These are phyloP conservation scores for Ovis aries DNA, from an alignment of 2,113 vertebrate genomes.

Conservation along the genomic window DNA sequence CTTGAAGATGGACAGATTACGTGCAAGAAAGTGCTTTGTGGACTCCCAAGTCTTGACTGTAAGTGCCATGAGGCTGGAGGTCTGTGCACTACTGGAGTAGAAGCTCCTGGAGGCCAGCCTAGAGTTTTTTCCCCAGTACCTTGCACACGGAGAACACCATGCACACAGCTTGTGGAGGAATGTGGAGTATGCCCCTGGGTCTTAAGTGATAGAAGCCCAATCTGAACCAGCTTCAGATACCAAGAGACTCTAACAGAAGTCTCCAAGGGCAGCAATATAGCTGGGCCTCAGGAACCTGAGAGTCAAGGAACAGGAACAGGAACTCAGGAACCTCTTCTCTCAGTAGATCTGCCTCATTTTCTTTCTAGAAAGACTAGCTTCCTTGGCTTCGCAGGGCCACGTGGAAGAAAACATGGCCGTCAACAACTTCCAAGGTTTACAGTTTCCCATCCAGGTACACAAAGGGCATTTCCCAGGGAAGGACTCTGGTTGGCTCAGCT, in stretches of 20 bases:
- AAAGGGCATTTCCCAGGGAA: not conserved
- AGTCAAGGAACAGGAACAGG: not conserved
- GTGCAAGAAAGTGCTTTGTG: not conserved
- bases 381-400: not conserved
- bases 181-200: not conserved
- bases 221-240: not conserved
- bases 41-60: not conserved
- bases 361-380: not conserved
- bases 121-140: not conserved
- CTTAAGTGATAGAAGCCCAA: not conserved
- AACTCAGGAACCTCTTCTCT: not conserved
- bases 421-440: too few species aligned
- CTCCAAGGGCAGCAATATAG: not conserved
- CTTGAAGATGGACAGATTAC: not conserved
- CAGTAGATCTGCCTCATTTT: not conserved
- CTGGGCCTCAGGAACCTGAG: not conserved
- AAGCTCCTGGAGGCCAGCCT: not conserved
- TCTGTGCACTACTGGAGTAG: rapidly evolving
- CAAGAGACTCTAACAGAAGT: not conserved
- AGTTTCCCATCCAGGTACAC: too few species aligned
- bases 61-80: not conserved
- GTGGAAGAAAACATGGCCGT: rapidly evolving
- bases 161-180: not conserved
- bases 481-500: not conserved
- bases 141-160: rapidly evolving